Evolutionary conservation across 2,888 invertebrate species (phyloP), one percentile per base, ranked within the genome.

Genomic region (Malthinus seriepunctatus): DNA sequence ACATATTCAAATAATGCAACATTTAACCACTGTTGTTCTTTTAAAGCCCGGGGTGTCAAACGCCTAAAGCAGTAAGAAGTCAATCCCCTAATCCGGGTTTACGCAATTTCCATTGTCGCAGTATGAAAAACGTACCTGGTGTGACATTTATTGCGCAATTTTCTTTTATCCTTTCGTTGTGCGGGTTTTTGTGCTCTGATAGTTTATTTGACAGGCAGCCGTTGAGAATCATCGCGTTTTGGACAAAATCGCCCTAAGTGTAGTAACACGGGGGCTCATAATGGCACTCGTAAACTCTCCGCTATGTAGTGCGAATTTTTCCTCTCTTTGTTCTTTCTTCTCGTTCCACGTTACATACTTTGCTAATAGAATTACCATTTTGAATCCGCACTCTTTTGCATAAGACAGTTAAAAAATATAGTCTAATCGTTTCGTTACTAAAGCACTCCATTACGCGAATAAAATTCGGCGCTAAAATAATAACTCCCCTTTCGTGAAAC

Each of bases 121-220:
- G 48, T 34, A 37, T 54, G 54, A 66, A 63, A 68, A 67, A 63
- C 63, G 63, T 62, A 66, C 65, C 63, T 56, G 65, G 54, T 57
- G 60, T 68, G 71, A 70, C 69, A 65, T 69, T 71, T 71, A 71
- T 69, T 70, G 67, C 67, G 67, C 65, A 63, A 60, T 68, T 66
- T 64, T 32, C 68, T 68, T 67, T 69, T 64, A 66, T 68, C 66
- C 68, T 65, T 64, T 64, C 67, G 63, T 53, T 63, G 63, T 59
- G 62, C 63, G 56, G 65, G 67, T 66, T 69, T 69, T 69, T 69
- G 68, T 66, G 60, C 62, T 63, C 63, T 60, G 65, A 63, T 69
- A 63, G 66, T 69, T 69, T 68, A 69, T 69, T 69, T 67, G 69
- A 69, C 67, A 66, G 62, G 63, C 63, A 63, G 63, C 64, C 66